Percentiles rank a stretch among this genome's conserved stretches.
Conservation (phyloP, 2,113 vertebrate genomes). For the Silurus asotus region DNA sequence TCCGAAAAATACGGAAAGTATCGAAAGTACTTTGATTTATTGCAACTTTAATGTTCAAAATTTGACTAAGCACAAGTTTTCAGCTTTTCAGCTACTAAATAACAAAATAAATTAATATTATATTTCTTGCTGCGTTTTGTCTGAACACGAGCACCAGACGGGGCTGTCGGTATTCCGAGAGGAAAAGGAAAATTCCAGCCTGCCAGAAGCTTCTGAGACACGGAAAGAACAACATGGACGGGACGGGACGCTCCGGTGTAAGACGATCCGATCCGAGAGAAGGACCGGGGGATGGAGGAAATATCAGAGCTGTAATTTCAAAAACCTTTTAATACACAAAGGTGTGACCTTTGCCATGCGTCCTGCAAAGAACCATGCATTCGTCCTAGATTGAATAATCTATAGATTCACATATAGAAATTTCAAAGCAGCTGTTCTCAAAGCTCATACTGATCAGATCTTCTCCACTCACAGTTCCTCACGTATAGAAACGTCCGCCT, state of each 20-base stretch:
- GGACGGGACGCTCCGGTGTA: constrained; percentile 61
- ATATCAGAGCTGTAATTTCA: neutral
- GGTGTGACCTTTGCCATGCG: constrained; percentile 66
- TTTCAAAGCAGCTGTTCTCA: neutral
- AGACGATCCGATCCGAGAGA: constrained; percentile 65
- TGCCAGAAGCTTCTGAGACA: neutral
- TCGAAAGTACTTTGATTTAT: too few species aligned
- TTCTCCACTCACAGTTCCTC: neutral
- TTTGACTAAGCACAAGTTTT: too few species aligned
- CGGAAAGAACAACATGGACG: neutral
- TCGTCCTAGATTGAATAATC: too few species aligned
- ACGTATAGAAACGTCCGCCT: too few species aligned
- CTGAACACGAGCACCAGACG: neutral
- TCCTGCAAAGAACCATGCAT: constrained; percentile 2
- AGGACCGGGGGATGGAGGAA: constrained; percentile 60
- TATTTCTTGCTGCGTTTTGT: neutral
- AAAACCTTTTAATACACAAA: constrained; percentile 27
- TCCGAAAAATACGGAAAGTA: too few species aligned
- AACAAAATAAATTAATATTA: too few species aligned
- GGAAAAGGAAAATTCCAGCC: neutral
- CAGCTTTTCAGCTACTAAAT: too few species aligned
- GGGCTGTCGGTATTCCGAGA: neutral
- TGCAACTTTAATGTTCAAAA: too few species aligned
- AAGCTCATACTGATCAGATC: neutral
- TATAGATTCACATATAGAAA: neutral